phyloP scores from a whole-genome alignment of 2,113 vertebrate species.

The Zootoca vivipara region DNA sequence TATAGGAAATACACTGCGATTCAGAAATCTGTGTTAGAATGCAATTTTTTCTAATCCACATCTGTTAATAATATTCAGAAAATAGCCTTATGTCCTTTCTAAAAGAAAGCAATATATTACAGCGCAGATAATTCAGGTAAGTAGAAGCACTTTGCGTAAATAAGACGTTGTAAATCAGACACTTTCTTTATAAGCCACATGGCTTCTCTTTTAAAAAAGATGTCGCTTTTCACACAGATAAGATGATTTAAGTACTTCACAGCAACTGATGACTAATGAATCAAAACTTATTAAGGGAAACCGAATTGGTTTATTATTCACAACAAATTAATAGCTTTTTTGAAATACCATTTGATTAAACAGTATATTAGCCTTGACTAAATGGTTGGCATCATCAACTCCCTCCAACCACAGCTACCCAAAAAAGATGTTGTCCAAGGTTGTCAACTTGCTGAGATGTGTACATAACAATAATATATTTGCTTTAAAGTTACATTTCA shows the following conservation, averaged over 20 bases:
- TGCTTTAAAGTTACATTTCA: slow-evolving; percentile 53
- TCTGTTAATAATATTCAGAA: slow-evolving; percentile 61
- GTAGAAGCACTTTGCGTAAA: neutral
- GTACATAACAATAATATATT: slow-evolving; percentile 61
- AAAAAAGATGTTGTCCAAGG: slow-evolving; percentile 50
- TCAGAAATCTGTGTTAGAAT: neutral
- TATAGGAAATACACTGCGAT: neutral
- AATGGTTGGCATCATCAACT: slow-evolving; percentile 44
- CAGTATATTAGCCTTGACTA: slow-evolving; percentile 68
- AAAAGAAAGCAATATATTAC: slow-evolving; percentile 57
- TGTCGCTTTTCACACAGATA: slow-evolving; percentile 23
- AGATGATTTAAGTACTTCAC: slow-evolving; percentile 61
- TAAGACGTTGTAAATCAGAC: neutral
- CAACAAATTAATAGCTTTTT: slow-evolving; percentile 65
- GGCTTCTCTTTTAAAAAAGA: neutral
- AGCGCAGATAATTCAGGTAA: slow-evolving; percentile 53
- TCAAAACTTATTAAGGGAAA: slow-evolving; percentile 12
- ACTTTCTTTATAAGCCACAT: neutral
- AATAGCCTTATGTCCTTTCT: slow-evolving; percentile 62
- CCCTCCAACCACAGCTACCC: slow-evolving; percentile 11
- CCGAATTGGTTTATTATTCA: slow-evolving; percentile 12
- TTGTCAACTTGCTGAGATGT: slow-evolving; percentile 58
- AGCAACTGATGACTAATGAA: slow-evolving; percentile 58
- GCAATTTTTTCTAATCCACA: slow-evolving; percentile 33
- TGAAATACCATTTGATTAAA: slow-evolving; percentile 65